Conservation (phyloP, 2,113 vertebrate genomes). For the Tragelaphus buxtoni region DNA sequence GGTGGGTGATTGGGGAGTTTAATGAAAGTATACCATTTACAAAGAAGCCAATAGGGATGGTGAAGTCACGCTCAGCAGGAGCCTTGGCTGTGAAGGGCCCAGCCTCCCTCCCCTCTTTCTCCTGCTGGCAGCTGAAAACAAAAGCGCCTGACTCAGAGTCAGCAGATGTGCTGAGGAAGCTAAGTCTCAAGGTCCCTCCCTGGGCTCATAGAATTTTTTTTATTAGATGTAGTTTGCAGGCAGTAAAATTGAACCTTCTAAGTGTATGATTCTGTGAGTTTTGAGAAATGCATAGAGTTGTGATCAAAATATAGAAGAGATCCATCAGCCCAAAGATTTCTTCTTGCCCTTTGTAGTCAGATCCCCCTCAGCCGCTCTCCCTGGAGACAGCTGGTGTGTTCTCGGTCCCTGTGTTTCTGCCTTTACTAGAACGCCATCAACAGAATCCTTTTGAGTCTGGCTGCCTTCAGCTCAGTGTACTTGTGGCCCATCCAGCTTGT, state of each 20-base stretch:
- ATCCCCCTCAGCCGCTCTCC: neutral
- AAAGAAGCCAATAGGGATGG: neutral
- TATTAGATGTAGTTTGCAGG: neutral
- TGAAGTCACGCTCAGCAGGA: neutral
- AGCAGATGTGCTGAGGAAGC: neutral
- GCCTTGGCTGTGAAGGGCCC: too few relatives aligned
- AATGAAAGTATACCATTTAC: neutral
- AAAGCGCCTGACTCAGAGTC: neutral
- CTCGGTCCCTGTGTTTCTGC: neutral
- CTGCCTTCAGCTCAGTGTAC: neutral
- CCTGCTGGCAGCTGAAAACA: neutral
- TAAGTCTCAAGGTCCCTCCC: neutral
- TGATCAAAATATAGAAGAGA: neutral
- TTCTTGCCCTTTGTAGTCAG: neutral
- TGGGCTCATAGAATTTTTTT: neutral
- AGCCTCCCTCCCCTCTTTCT: too few relatives aligned
- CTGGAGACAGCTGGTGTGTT: neutral
- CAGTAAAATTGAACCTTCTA: neutral
- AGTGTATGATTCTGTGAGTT: neutral
- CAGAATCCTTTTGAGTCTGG: too few relatives aligned
- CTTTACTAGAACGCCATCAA: fast-evolving
- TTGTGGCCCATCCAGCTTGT: neutral
- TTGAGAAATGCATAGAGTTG: neutral
- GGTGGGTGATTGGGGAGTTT: neutral
- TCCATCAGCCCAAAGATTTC: neutral